These are phyloP conservation scores for Pteropus rufus DNA, from an alignment of 2,797 vertebrate genomes.

Conservation along the genomic window DNA sequence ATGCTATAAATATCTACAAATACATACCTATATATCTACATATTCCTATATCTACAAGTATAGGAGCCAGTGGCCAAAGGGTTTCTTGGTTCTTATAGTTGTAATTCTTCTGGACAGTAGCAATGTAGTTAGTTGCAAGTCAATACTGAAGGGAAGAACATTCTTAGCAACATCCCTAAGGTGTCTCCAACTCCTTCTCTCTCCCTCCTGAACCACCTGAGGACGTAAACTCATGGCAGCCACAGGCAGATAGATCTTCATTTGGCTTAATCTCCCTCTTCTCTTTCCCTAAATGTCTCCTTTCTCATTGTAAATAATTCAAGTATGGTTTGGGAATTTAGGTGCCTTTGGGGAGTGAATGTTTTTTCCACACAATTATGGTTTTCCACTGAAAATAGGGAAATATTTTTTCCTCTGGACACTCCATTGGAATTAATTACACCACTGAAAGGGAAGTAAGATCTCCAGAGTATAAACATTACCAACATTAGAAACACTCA, in stretches of 20 bases:
- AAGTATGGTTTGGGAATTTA: neutral
- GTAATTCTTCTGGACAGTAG: neutral
- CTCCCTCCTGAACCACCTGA: neutral
- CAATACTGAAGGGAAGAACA: neutral
- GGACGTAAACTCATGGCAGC: neutral
- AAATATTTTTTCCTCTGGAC: neutral
- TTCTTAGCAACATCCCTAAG: neutral
- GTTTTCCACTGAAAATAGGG: constrained; percentile 16
- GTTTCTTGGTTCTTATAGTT: neutral
- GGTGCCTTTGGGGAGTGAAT: neutral
- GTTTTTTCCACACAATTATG: neutral
- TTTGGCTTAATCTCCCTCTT: neutral
- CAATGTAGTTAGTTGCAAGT: neutral
- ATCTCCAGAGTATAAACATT: neutral
- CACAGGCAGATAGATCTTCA: neutral
- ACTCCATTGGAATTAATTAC: neutral
- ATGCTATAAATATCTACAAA: neutral
- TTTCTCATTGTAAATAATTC: constrained; percentile 24
- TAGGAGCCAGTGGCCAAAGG: neutral
- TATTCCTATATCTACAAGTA: neutral
- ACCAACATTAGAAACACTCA: constrained; percentile 1
- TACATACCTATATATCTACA: neutral
- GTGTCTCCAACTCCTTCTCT: neutral
- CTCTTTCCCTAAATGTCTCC: neutral
- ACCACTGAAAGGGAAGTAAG: constrained; percentile 22